phyloP scores from a whole-genome alignment of 2,797 vertebrate species.

The Pseudochaenichthys georgianus region DNA sequence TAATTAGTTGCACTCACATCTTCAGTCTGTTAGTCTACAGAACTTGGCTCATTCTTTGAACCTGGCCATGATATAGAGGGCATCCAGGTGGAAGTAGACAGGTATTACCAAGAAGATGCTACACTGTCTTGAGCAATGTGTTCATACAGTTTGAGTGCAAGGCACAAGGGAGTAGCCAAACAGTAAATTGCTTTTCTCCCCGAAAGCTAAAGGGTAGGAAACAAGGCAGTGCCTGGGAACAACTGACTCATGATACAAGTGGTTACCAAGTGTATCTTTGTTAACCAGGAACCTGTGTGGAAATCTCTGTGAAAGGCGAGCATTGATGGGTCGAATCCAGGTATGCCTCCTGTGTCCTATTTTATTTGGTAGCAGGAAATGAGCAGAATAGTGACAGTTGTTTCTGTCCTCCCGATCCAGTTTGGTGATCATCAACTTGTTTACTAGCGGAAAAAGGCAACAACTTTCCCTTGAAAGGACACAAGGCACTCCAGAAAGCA shows the following conservation, averaged over 20 bases:
- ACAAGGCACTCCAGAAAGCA: not conserved
- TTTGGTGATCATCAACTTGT: constrained; percentile 6
- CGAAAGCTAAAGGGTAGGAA: constrained; percentile 27
- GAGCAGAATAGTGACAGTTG: not conserved
- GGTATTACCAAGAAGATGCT: not conserved
- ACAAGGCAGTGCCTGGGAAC: constrained; percentile 23
- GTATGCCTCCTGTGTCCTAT: not conserved
- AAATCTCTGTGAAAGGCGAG: constrained; percentile 12
- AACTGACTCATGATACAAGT: constrained; percentile 34
- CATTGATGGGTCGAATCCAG: constrained; percentile 17
- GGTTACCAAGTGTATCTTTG: constrained; percentile 37
- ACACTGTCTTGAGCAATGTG: constrained; percentile 7
- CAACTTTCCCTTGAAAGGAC: not conserved
- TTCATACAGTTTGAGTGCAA: constrained; percentile 11
- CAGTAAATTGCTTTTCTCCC: constrained; percentile 34
- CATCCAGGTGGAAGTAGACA: constrained; percentile 5
- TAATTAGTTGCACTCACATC: constrained; percentile 3
- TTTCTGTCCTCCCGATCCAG: not conserved
- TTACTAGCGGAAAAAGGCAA: constrained; percentile 2
- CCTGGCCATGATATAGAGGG: not conserved
- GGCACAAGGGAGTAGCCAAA: constrained; percentile 26
- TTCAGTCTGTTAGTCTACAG: not conserved
- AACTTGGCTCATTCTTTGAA: constrained; percentile 5
- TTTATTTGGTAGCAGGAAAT: not conserved
- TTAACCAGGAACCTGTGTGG: constrained; percentile 14